Evolutionary conservation across 2,888 invertebrate genomes (phyloP).

Genomic region (Caenorhabditis parvicauda): DNA sequence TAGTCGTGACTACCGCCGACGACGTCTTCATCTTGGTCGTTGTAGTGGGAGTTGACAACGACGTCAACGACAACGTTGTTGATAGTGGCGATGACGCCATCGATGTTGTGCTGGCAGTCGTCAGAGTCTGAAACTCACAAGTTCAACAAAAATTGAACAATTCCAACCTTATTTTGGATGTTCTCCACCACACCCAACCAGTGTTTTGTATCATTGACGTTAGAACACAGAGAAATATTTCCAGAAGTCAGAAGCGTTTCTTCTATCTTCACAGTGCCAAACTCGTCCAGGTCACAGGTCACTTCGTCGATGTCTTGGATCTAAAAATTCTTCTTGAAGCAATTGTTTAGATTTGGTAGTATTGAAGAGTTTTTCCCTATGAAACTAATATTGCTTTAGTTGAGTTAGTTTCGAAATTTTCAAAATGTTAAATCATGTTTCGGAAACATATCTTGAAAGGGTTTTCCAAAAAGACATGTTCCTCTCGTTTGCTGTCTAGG

Average conservation of each 20-base stretch:
- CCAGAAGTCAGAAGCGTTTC: constrained; percentile 18
- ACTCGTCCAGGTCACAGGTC: constrained; percentile 14
- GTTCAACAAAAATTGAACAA: too few species aligned
- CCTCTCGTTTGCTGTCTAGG: too few species aligned
- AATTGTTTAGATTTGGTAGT: too few species aligned
- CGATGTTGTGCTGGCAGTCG: background rate
- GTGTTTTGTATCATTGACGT: constrained; percentile 22
- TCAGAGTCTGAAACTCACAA: background rate
- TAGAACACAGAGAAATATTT: too few species aligned
- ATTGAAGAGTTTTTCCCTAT: too few species aligned
- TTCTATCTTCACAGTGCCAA: constrained; percentile 17
- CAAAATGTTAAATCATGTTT: too few species aligned
- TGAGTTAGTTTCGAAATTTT: too few species aligned
- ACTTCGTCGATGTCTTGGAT: constrained; percentile 28
- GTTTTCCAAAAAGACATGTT: too few species aligned
- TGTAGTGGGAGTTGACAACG: background rate
- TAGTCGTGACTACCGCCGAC: background rate
- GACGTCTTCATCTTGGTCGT: background rate
- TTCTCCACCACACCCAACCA: constrained; percentile 29
- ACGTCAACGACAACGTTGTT: background rate
- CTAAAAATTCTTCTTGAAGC: too few species aligned
- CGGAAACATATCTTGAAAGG: too few species aligned
- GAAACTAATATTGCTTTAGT: too few species aligned
- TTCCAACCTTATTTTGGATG: background rate
- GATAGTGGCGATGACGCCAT: background rate